Base-by-base conservation (phyloP, 1,140 invertebrate species). In the Drosophila nebulosa region DNA sequence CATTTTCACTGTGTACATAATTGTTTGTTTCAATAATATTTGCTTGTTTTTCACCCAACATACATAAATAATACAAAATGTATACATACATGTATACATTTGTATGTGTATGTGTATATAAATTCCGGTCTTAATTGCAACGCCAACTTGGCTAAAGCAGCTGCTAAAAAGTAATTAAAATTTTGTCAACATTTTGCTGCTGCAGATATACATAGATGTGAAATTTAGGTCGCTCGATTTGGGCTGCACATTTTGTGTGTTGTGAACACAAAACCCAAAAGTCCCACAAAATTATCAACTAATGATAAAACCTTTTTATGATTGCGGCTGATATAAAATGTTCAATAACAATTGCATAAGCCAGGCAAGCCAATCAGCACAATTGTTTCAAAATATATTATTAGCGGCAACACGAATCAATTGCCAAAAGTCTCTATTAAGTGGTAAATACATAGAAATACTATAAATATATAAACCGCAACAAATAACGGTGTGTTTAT, bases 141-240 rank as follows among this genome's bases (percentile, higher is more conserved):
- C 70, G 62, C 53, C 69, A 78, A 85, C 74, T 79, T 70, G 60
- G 50, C 53, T 66, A 63, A 52, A 46, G 32, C 71, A 68, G 73
- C 74, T 79, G 68, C 69, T 86, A 64, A 76, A 86, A 86, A 81
- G 78, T 88, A 86, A 86, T 88, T 86, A 88, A 86, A 86, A 86
- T 81, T 78, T 78, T 81, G 81, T 86, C 81, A 86, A 81, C 81
- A 86, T 81, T 65, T 85, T 78, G 30, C 65, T 74, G 24, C 14
- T 39, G 10, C 30, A 60, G n/a, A 51, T 12, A 68, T 26, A 42
- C 10, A 63, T 39, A 46, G 39, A 46, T 46, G 16, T 50, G 18
- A 27, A 27, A 26, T 72, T 60, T 64, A 58, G 58, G 64, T 52
- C 30, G 53, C 46, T 53, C 46, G 36, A 63, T 55, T 56, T 18